Evolutionary conservation across 2,888 invertebrate genomes (phyloP), one percentile per base, ranked within the genome.

Genomic region (Molorchus minor): DNA sequence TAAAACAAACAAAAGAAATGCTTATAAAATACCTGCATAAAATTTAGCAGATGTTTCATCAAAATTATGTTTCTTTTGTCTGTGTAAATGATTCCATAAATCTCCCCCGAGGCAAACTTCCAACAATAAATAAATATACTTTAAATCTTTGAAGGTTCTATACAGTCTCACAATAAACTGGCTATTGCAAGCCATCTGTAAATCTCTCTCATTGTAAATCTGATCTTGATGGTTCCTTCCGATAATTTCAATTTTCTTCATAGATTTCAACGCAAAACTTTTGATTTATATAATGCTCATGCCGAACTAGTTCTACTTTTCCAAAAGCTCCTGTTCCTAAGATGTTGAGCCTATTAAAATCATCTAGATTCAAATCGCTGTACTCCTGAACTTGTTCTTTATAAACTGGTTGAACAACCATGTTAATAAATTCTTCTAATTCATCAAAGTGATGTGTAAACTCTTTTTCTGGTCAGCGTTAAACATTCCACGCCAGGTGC

Each of bases 41-140:
- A 96, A 96, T 56, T 91, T 87, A 0, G 94, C 88, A 1, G 91
- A 88, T 66, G 84, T 82, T 70, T 95, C 94, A 3, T 65, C 65
- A 78, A 96, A 94, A 73, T 83, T 86, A 44, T 86, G 82, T 25
- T 75, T 74, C 51, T 75, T 77, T 72, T 94, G 89, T 65, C 95
- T 86, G 72, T 94, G 89, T 66, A 96, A 84, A 12, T 94, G 88
- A 2, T 93, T 93, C 94, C 95, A 96, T 10, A 96, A 88, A 78
- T 97, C 96, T 1, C 96, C 96, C 0, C 96, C 97, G 56, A 96
- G 84, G 69, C 96, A 93, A 0, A 92, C 91, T 81, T 97, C 96
- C 89, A 97, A 90, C 45, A 97, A 81, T 84, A 96, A 94, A 79
- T 96, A 97, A 0, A 97, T 88, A 79, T 91, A 94, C 77, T 94